Evolutionary conservation across 2,888 invertebrate species (phyloP), one percentile per base, ranked within the genome.

Genomic region (Protodeltote pygarga): DNA sequence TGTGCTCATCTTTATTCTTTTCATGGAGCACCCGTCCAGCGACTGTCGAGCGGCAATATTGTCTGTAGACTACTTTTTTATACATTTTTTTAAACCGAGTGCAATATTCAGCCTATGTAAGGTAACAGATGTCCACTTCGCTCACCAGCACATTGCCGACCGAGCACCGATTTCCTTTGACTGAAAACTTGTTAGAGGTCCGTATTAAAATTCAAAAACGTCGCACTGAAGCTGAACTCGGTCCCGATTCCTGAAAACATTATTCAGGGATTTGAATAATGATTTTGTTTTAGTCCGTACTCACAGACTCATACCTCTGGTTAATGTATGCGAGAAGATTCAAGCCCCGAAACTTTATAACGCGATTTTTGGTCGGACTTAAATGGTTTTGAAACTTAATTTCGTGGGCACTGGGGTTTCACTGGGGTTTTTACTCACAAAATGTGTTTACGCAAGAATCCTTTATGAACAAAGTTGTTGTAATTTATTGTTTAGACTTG

Each of bases 201-300:
- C 85, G 75, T 91, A 91, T 92, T 92, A 91, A 92, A 92, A 92
- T 92, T 92, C 92, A 92, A 91, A 92, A 92, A 91, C 89, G 89
- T 85, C 84, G 87, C 79, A 82, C 83, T 77, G 77, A 88, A 88
- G 82, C 83, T 77, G 77, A 88, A 88, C 88, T 87, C 87, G 71
- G 85, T 82, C 85, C 81, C 84, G 82, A 87, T 85, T 86, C 85
- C 87, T 84, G 89, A 89, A 89, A 89, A 89, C 91, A 90, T 91
- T 91, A 92, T 91, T 88, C 91, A 85, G 75, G 70, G 89, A 91
- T 91, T 90, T 91, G 89, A 91, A 92, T 92, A 92, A 91, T 89
- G 86, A 91, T 89, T 89, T 85, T 88, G 89, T 88, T 89, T 87
- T 78, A 89, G 86, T 81, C 83, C 77, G 76, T 65, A 72, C 71